Percentiles rank a stretch among this genome's conserved stretches.
Evolutionary conservation across 2,797 vertebrate genomes (phyloP).

Genomic region (Paguma larvata): DNA sequence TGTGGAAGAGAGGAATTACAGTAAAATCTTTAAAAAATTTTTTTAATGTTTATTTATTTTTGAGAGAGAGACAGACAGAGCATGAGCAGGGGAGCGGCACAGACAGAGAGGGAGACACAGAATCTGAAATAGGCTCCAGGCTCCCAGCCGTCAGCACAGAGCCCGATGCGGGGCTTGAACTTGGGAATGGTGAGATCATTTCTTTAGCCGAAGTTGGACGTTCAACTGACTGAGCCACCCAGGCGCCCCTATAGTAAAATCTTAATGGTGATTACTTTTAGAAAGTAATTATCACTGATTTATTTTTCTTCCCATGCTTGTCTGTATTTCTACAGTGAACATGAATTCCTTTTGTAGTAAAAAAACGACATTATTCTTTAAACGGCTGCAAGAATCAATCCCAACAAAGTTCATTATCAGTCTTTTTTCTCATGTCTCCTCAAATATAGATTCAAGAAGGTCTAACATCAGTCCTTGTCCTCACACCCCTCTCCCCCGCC

Average conservation of each 20-base stretch:
- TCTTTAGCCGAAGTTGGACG: too few species aligned
- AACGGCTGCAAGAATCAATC: conserved; percentile 1
- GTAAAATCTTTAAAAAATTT: neutral
- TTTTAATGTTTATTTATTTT: too few species aligned
- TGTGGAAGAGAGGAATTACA: neutral
- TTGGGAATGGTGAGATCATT: too few species aligned
- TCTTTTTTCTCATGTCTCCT: neutral
- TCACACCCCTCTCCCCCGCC: neutral
- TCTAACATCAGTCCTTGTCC: neutral
- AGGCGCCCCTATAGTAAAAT: neutral
- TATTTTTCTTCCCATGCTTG: conserved; percentile 4
- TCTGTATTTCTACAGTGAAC: conserved; percentile 9
- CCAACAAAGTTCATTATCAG: neutral
- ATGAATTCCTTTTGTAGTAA: conserved; percentile 17
- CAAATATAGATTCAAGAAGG: neutral
- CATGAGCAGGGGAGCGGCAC: too few species aligned
- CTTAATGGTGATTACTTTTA: conserved; percentile 18
- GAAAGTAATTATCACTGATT: conserved; percentile 43
- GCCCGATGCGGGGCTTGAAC: too few species aligned
- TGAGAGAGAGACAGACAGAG: too few species aligned
- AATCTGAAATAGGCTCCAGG: too few species aligned
- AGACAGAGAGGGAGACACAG: too few species aligned
- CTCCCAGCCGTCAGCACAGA: too few species aligned
- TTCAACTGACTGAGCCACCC: too few species aligned
- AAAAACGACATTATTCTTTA: conserved; percentile 19